phyloP scores from a whole-genome alignment of 2,113 vertebrate genomes.

The Carassius auratus region DNA sequence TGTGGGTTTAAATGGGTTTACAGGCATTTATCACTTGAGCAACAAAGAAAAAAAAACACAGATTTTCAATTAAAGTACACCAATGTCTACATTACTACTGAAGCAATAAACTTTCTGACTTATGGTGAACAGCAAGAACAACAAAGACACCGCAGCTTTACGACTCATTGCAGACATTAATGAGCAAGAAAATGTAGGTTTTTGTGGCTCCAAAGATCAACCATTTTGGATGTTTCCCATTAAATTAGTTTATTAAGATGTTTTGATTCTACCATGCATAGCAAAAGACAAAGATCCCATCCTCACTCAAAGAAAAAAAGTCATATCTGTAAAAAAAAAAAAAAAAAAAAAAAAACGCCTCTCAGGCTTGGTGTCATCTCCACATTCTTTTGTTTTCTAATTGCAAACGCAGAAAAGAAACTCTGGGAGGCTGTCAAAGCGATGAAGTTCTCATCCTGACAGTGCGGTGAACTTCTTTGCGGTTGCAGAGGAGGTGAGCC shows the following conservation, averaged over 20 bases:
- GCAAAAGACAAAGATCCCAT: background rate
- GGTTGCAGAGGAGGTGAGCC: background rate
- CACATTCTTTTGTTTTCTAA: slow-evolving; percentile 41
- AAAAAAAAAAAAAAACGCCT: background rate
- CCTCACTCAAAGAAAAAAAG: slow-evolving; percentile 18
- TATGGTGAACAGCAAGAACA: slow-evolving; percentile 58
- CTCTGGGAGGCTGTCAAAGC: slow-evolving; percentile 47
- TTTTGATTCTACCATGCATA: background rate
- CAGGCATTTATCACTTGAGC: slow-evolving; percentile 70
- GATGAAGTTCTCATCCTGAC: slow-evolving; percentile 51
- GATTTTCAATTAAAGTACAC: slow-evolving; percentile 71
- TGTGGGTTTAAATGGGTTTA: slow-evolving; percentile 68
- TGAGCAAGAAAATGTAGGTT: slow-evolving; percentile 56
- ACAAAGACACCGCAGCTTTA: slow-evolving; percentile 57
- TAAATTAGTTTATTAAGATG: slow-evolving; percentile 14
- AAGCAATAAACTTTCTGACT: slow-evolving; percentile 71
- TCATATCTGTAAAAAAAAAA: background rate
- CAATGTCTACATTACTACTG: slow-evolving; percentile 73
- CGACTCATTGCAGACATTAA: slow-evolving; percentile 67
- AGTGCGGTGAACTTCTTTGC: slow-evolving; percentile 43
- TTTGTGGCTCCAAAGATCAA: slow-evolving; percentile 61
- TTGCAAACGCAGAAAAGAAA: slow-evolving; percentile 29
- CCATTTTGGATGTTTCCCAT: slow-evolving; percentile 60
- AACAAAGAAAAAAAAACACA: slow-evolving; percentile 57
- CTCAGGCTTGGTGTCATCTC: slow-evolving; percentile 49